Evolutionary conservation across 2,888 invertebrate genomes (phyloP), one percentile per base, ranked within the genome.

Genomic region (Hirtodrosophila cameraria): DNA sequence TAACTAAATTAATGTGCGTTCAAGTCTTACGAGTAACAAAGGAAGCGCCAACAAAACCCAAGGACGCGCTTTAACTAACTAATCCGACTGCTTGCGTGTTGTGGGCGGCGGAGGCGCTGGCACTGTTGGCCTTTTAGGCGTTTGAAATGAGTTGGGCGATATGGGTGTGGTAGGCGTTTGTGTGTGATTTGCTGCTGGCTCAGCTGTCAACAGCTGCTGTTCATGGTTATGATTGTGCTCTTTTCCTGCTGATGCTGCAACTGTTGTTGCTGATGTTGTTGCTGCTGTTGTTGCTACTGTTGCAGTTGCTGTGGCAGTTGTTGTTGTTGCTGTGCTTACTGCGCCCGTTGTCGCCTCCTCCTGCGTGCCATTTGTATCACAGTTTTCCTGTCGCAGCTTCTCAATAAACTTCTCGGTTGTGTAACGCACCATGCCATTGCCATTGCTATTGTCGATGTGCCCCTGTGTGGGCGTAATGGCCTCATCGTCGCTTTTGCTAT

Each of bases 81-180:
- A 89, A 49, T 89, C 89, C 23, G 68, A 48, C 50, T 69, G 80
- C 58, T 89, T 89, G 55, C 89, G 88, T 54, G 75, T 69, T 59
- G 79, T 80, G 12, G 89, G 89, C 15, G 89, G 89, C 12, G 89
- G 89, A 20, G 89, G 89, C 66, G 89, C 89, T 64, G 89, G 89
- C 67, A 89, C 89, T 43, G 89, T 89, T 48, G 89, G 89, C 68
- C 89, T 75, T 65, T 89, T 89, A 27, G 89, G 88, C 66, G 87
- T 88, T 38, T 88, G 74, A 68, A 87, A 79, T 67, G 87, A 86
- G 60, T 78, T 86, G 20, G 89, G 89, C 31, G 89, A 89, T 48
- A 88, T 75, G 38, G 89, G 89, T 12, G 89, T 86, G 46, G 88
- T 87, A 3, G 89, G 88, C 13, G 53, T 46, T 4, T 58, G 50